Evolutionary conservation across 2,113 vertebrate species (phyloP).

Genomic region (Acrocephalus kingi): DNA sequence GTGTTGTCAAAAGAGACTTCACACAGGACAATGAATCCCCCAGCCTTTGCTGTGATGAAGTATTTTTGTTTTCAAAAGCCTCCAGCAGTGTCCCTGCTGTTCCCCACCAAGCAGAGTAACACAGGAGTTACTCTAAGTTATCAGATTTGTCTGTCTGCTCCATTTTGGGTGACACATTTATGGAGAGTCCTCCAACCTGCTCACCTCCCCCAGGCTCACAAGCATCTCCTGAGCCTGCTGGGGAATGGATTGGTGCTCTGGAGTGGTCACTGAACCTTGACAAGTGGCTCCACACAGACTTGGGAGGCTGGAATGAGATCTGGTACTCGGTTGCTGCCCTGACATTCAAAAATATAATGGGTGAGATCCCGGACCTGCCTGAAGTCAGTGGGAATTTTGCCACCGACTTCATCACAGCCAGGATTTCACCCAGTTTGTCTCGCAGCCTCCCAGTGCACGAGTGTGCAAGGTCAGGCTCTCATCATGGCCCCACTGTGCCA

Average conservation of each 20-base stretch:
- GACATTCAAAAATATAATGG: not conserved
- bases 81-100: not conserved
- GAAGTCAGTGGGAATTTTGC: not conserved
- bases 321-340: not conserved
- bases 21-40: not conserved
- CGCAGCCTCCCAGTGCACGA: accelerated
- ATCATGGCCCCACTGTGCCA: accelerated
- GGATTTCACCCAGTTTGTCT: not conserved
- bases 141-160: not conserved
- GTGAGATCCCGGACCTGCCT: not conserved
- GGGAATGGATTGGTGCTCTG: accelerated
- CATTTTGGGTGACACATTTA: not conserved
- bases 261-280: not conserved
- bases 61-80: not conserved
- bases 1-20: not conserved
- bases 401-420: not conserved
- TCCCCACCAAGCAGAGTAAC: not conserved
- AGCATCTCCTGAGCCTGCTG: not conserved
- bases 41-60: not conserved
- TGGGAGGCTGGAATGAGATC: not conserved
- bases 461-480: not conserved
- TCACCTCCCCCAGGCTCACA: accelerated
- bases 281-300: not conserved
- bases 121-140: not conserved
- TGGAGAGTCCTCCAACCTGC: not conserved